Evolutionary conservation across 2,888 invertebrate genomes (phyloP).

Genomic region (Drosophila tripunctata): DNA sequence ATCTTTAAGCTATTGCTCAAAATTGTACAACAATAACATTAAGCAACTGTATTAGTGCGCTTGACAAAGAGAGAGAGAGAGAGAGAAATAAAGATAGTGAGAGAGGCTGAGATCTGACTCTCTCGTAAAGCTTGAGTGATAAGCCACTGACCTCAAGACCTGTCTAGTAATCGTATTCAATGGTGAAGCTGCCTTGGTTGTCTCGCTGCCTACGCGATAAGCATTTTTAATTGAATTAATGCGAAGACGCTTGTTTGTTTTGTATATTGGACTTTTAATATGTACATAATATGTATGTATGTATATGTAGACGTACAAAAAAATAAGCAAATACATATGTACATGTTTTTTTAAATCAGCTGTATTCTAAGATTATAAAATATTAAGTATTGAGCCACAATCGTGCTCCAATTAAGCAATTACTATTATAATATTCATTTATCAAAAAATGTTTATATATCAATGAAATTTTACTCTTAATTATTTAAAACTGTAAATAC

Average conservation of each 20-base stretch:
- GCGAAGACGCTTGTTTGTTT: background rate
- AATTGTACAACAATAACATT: background rate
- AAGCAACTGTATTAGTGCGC: slow-evolving; percentile 5
- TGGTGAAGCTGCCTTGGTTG: slow-evolving; percentile 8
- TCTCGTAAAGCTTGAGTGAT: slow-evolving; percentile 47
- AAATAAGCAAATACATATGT: no score
- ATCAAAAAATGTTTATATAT: no score
- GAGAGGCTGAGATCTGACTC: background rate
- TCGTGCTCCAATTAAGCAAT: no score
- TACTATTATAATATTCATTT: no score
- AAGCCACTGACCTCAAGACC: slow-evolving; percentile 71
- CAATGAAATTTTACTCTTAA: no score
- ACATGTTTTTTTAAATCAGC: no score
- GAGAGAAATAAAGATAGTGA: background rate
- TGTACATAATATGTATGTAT: background rate
- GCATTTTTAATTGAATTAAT: slow-evolving; percentile 43
- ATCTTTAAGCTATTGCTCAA: background rate
- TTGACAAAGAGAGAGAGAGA: slow-evolving; percentile 7
- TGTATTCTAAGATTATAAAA: no score
- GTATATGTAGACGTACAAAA: background rate
- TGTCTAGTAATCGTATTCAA: slow-evolving; percentile 11
- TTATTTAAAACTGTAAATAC: no score
- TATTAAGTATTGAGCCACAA: no score
- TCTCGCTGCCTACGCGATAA: slow-evolving; percentile 41
- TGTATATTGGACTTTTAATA: background rate